phyloP scores from a whole-genome alignment of 1,140 invertebrate species.

The Pogonomyrmex barbatus region DNA sequence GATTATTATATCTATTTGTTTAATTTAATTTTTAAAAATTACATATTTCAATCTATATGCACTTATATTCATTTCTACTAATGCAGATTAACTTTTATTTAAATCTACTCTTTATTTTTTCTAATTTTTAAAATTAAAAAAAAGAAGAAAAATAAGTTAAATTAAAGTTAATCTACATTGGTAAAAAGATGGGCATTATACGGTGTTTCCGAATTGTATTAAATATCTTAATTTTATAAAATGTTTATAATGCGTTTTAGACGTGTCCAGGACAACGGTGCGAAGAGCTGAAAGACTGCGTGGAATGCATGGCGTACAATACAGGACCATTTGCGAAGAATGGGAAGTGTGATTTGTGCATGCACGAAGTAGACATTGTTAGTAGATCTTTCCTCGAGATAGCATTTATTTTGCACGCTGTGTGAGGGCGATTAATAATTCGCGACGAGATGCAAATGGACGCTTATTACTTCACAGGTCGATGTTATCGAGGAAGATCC shows the following conservation, averaged over 20 bases:
- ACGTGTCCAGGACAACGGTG: slow-evolving; percentile 90
- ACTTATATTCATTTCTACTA: no score
- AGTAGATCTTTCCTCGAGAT: slow-evolving; percentile 18
- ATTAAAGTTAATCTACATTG: no score
- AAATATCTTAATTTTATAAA: not conserved
- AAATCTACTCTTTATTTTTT: no score
- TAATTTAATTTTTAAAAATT: not conserved
- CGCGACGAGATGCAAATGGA: not conserved
- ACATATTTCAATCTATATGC: not conserved
- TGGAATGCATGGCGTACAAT: slow-evolving; percentile 90
- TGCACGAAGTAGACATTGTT: slow-evolving; percentile 75
- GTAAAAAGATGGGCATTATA: not conserved
- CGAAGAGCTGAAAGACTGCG: slow-evolving; percentile 91
- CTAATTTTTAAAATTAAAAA: no score
- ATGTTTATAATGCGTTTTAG: slow-evolving; percentile 82
- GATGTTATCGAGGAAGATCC: slow-evolving; percentile 72
- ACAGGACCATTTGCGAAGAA: slow-evolving; percentile 88
- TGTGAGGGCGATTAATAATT: slow-evolving; percentile 24
- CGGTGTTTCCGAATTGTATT: not conserved
- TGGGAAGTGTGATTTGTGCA: slow-evolving; percentile 81
- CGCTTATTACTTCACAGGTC: slow-evolving; percentile 64
- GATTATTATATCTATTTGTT: not conserved
- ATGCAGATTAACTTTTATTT: no score
- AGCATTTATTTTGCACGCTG: slow-evolving; percentile 8
- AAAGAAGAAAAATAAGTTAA: no score